Conservation (phyloP, 2,113 vertebrate genomes). For the Gymnorhina tibicen region DNA sequence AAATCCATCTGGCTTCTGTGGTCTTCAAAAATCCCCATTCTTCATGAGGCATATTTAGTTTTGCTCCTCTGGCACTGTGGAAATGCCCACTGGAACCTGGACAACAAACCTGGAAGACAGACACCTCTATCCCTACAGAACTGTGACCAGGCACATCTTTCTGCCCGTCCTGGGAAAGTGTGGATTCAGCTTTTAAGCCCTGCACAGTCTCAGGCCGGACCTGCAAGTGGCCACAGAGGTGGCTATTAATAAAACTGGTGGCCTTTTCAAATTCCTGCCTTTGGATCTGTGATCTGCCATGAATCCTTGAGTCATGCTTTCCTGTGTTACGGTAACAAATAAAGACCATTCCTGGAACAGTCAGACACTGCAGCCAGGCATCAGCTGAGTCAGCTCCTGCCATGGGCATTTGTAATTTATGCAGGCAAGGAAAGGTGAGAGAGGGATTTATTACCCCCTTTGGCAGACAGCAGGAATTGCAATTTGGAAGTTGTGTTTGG, state of each 20-base stretch:
- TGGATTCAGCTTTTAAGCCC: background rate
- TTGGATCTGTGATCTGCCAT: background rate
- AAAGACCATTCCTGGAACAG: background rate
- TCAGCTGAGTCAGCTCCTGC: background rate
- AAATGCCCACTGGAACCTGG: background rate
- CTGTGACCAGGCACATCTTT: background rate
- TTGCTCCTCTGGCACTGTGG: background rate
- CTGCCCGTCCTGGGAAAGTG: accelerated
- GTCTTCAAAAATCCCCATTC: background rate
- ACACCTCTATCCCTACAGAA: background rate
- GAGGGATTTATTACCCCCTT: background rate
- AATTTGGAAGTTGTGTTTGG: background rate
- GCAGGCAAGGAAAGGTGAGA: background rate
- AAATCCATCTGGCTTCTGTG: background rate
- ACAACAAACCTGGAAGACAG: background rate
- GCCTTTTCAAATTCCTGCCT: background rate
- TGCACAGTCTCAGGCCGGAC: background rate
- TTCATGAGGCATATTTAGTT: background rate
- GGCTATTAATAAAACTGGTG: background rate
- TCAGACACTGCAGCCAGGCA: too few species aligned
- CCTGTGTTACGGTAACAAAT: background rate
- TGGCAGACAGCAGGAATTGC: background rate
- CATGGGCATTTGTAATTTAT: background rate
- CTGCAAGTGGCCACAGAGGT: background rate
- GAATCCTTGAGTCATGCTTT: background rate